These are phyloP conservation scores for Drosophila trapezifrons DNA, from an alignment of 1,140 invertebrate species.

Conservation along the genomic window DNA sequence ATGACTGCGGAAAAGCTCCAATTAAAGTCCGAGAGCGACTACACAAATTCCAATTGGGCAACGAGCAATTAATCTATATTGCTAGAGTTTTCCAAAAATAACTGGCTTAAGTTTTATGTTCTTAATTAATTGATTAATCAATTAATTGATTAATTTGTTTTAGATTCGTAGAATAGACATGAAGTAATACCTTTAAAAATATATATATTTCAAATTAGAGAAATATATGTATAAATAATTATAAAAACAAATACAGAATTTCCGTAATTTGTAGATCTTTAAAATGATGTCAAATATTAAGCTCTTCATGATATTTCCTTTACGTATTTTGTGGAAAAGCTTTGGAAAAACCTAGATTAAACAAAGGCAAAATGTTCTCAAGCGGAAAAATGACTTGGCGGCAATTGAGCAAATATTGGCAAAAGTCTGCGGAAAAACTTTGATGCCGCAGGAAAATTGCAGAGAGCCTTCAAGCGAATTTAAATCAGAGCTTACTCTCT, in stretches of 20 bases:
- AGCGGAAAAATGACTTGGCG: constrained; percentile 42
- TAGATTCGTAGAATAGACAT: background rate
- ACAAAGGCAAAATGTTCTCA: constrained; percentile 20
- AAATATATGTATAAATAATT: no score
- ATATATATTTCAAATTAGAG: background rate
- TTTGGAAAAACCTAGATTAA: constrained; percentile 17
- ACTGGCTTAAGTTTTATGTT: background rate
- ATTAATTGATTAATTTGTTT: no score
- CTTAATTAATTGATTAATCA: constrained; percentile 5
- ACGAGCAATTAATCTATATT: constrained; percentile 13
- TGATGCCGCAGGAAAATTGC: background rate
- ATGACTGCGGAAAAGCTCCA: constrained; percentile 1
- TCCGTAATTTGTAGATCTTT: no score
- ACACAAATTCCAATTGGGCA: constrained; percentile 26
- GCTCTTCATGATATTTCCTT: no score
- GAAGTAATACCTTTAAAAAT: background rate
- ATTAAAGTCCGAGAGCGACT: background rate
- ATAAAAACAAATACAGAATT: no score
- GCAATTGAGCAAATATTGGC: constrained; percentile 18
- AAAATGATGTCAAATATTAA: no score
- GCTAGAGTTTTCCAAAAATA: background rate
- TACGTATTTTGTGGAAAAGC: no score
- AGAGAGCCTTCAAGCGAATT: constrained; percentile 15
- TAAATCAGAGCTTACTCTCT: background rate
- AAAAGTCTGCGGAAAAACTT: constrained; percentile 4